Evolutionary conservation across 2,888 invertebrate genomes (phyloP), one percentile per base, ranked within the genome.

Genomic region (Deilephila elpenor): DNA sequence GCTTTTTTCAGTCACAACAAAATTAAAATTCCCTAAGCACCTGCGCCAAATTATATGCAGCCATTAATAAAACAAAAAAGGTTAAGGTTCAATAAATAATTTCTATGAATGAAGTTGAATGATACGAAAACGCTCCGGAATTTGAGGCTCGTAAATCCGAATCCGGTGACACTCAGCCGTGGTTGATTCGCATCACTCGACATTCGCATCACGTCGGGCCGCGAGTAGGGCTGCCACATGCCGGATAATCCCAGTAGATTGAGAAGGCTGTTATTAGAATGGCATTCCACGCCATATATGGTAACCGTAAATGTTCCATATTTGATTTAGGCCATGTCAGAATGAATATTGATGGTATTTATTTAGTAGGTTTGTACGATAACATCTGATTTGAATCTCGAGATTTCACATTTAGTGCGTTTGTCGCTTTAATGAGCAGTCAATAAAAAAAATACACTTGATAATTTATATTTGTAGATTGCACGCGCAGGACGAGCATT

Each of bases 131-230:
- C 72, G 44, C 44, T 34, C 37, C 53, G 64, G 72, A 34, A 73
- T 73, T 37, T 73, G 67, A 73, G 44, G 56, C 64, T 67, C 67
- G 72, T 67, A 67, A 72, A 73, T 73, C 59, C 59, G n/a, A 71
- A 73, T 32, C 70, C 56, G 71, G 77, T 82, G 85, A 77, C 85
- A 86, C 84, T 88, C 86, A 82, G 83, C 77, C 74, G 76, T 74
- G 71, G 75, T 77, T 75, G 78, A 79, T 79, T 78, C 73, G 72
- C 74, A 75, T 82, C 77, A 79, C 73, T 77, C 80, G 80, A 79
- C 80, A 88, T 87, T 86, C 86, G 75, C 70, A 71, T 73, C 87
- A 85, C 86, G 74, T 74, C 59, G 62, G 51, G 71, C 19, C 29
- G 25, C 62, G 37, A 62, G 20, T 62, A 73, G 34, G 73, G 71